A percentile compares a stretch with the other conserved stretches of the same genome.
These are phyloP conservation scores for Notechis scutatus DNA, from an alignment of 2,113 vertebrate species.

Conservation along the genomic window DNA sequence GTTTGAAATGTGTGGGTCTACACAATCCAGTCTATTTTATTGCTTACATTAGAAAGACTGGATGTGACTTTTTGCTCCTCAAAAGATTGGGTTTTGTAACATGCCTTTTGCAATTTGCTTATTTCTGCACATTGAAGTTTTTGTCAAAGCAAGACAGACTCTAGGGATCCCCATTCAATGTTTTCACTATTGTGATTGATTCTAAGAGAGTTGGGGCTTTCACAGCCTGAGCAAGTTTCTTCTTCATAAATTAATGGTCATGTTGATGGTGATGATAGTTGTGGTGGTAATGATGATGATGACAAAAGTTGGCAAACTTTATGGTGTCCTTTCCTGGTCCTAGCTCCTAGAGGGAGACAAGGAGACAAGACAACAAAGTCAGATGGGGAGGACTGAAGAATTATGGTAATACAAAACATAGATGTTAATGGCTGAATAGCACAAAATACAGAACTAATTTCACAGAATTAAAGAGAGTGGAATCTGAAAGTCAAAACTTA, in stretches of 20 bases:
- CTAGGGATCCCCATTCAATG: not conserved
- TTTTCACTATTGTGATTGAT: not conserved
- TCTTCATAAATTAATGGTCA: not conserved
- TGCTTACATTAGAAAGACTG: not conserved
- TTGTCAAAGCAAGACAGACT: not conserved
- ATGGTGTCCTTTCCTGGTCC: not conserved
- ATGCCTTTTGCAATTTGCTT: not conserved
- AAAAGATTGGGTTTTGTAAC: not conserved
- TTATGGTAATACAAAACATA: too few relatives aligned
- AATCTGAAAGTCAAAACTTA: too few relatives aligned
- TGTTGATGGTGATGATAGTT: too few relatives aligned
- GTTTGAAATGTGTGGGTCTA: not conserved
- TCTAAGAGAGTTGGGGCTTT: not conserved
- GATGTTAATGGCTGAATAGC: too few relatives aligned
- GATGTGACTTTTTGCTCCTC: not conserved
- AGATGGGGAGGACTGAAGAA: too few relatives aligned
- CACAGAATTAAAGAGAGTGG: too few relatives aligned
- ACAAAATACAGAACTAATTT: too few relatives aligned
- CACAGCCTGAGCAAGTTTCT: not conserved
- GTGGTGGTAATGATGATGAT: not conserved
- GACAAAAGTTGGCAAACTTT: not conserved
- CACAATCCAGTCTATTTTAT: not conserved
- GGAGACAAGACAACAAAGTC: too few relatives aligned
- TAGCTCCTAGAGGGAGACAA: too few relatives aligned
- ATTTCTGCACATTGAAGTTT: not conserved